A percentile compares a stretch with the other conserved stretches of the same genome.
Conservation (phyloP, 2,797 vertebrate genomes). For the Enteromius treurensis region DNA sequence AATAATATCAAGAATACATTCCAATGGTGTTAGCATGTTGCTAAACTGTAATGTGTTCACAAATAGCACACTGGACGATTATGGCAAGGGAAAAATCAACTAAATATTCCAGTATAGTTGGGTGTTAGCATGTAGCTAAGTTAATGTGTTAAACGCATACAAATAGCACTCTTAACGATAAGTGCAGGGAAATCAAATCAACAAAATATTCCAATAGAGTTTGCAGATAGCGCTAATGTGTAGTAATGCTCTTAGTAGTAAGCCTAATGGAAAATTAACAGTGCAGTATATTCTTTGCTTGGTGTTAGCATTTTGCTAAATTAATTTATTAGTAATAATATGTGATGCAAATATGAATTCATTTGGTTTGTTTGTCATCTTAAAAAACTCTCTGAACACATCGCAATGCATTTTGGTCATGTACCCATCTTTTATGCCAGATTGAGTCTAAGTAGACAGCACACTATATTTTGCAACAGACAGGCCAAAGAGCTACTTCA, state of each 20-base stretch:
- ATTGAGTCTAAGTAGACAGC: not conserved
- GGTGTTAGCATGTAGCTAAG: not conserved
- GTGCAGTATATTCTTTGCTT: not conserved
- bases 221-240: not conserved
- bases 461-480: not conserved
- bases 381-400: not conserved
- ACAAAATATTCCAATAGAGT: not conserved
- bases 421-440: not conserved
- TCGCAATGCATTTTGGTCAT: not conserved
- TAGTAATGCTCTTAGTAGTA: not conserved
- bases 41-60: not conserved
- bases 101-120: not conserved
- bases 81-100: not conserved
- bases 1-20: not conserved
- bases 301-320: not conserved
- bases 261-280: not conserved
- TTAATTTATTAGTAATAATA: not conserved
- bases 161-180: not conserved
- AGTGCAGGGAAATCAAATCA: not conserved
- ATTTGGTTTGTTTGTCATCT: not conserved
- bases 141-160: not conserved
- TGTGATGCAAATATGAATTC: not conserved
- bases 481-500: slow-evolving; percentile 17
- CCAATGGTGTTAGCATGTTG: not conserved
- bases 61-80: not conserved